These are phyloP conservation scores for Podocnemis expansa DNA, from an alignment of 2,113 vertebrate species.

Conservation along the genomic window DNA sequence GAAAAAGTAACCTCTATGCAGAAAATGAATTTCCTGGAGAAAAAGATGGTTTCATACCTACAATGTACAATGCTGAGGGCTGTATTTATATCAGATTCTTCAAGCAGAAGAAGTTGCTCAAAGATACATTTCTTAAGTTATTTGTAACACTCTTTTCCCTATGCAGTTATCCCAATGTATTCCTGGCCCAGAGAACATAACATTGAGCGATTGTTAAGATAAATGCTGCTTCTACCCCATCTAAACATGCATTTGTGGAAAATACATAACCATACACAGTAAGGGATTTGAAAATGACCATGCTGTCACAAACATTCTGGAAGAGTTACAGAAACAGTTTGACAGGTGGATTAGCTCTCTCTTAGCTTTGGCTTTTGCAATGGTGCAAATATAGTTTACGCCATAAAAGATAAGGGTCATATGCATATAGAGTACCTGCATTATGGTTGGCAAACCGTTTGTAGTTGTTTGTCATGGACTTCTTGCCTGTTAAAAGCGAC, in stretches of 20 bases:
- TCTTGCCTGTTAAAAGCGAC: slow-evolving; percentile 29
- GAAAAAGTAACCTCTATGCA: neutral
- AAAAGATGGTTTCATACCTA: neutral
- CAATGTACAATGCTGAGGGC: neutral
- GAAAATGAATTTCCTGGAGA: slow-evolving; percentile 16
- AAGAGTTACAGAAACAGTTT: slow-evolving; percentile 35
- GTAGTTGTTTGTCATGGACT: neutral
- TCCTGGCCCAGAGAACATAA: neutral
- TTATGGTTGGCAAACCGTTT: neutral
- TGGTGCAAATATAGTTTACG: neutral
- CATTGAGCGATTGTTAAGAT: neutral
- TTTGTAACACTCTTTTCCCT: neutral
- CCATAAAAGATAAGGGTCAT: slow-evolving; percentile 31
- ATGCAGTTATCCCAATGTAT: neutral
- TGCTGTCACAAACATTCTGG: slow-evolving; percentile 26
- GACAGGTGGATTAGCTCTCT: slow-evolving; percentile 61
- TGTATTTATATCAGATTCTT: neutral
- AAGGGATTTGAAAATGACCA: neutral
- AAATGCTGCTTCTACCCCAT: slow-evolving; percentile 2
- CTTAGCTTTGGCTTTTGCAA: slow-evolving; percentile 20
- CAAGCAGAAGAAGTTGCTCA: neutral
- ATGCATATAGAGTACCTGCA: neutral
- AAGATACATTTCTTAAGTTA: neutral
- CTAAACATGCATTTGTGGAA: slow-evolving; percentile 25
- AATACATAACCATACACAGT: slow-evolving; percentile 15